Base-by-base conservation (phyloP, 1,140 invertebrate species). In the Sinella curviseta region DNA sequence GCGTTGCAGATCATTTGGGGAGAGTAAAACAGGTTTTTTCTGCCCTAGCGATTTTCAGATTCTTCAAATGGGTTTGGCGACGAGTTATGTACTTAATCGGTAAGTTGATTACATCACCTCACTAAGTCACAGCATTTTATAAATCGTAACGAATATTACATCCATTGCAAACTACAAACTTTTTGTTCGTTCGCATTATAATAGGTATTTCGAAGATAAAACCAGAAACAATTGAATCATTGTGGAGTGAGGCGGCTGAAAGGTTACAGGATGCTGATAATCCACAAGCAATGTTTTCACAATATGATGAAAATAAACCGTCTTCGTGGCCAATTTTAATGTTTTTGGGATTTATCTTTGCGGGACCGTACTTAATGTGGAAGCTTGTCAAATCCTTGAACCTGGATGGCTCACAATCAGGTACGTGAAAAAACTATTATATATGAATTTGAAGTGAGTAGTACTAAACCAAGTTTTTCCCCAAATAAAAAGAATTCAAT, bases 1-100 rank as follows among this genome's bases (percentile, higher is more conserved):
- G 95, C 75, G 96, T 99, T 0, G 96, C 96, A 36, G 96, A 99
- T 82, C 97, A 98, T 87, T 93, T 99, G 87, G 92, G 93, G 3
- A 88, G 93, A 82, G 86, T 98, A 74, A 91, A 94, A 77, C 92
- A 95, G 82, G 90, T 98, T 78, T 92, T 96, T 88, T 94, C 93
- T 36, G 92, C 93, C 31, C 91, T 97, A 85, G 93, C 95, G 2
- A 88, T 97, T 14, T 90, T 97, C 39, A 88, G 93, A 81, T 90
- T 92, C 17, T 82, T 97, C 0, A 92, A 91, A 81, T 96, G 94
- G 92, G 86, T 96, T 0, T 92, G 94, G 79, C 90, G 90, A 79
- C 95, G 93, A 88, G 84, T 94, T 35, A 85, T 92, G 70, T 90
- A 91, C 76, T 85, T 92, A 33, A 84, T 95, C 78, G 92, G 94